Evolutionary conservation across 2,797 vertebrate genomes (phyloP), one percentile per base, ranked within the genome.

Genomic region (Nasua narica): DNA sequence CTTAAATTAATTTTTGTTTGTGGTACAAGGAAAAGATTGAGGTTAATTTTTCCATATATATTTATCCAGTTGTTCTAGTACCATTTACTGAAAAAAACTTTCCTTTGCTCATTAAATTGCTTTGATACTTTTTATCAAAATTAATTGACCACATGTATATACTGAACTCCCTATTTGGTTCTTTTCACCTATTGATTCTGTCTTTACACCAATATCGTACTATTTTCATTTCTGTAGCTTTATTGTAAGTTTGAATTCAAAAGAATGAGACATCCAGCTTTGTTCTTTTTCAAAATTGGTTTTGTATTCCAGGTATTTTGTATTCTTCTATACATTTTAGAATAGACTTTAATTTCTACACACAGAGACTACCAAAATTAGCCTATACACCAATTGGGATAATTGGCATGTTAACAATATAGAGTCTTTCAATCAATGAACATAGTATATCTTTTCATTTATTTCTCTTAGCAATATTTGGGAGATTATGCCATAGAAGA

Each of bases 1-100:
- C 6, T 77, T 50, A 82, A 87, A 50, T 94, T 87, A 54, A 87
- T 56, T 87, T 94, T 85, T 82, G 10, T 91, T 27, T 93, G 52
- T 54, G 29, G 32, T 40, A 35, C 40, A 84, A 83, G 21, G 32
- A 72, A 84, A 67, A 74, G 21, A 10, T 40, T 81, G 19, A 69
- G 7, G 10, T 43, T 83, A 29, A 32, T 78, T 78, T 89, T 78
- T 25, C 46, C 21, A 58, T 76, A 4, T 60, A 4, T 70, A n/a
- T 48, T 83, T 94, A 79, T 85, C 12, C 29, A 83, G 2, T 77
- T 90, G 27, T 86, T 91, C 18, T n/a, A 43, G 70, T 65, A 78
- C 1, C 19, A 67, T 7, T 83, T 87, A 78, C 43, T 58, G 9
- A 72, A 90, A 90, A 87, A 82, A 10, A 74, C 3, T 86, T 87